Conservation (phyloP, 1,140 invertebrate genomes). For the Luehdorfia chinensis region DNA sequence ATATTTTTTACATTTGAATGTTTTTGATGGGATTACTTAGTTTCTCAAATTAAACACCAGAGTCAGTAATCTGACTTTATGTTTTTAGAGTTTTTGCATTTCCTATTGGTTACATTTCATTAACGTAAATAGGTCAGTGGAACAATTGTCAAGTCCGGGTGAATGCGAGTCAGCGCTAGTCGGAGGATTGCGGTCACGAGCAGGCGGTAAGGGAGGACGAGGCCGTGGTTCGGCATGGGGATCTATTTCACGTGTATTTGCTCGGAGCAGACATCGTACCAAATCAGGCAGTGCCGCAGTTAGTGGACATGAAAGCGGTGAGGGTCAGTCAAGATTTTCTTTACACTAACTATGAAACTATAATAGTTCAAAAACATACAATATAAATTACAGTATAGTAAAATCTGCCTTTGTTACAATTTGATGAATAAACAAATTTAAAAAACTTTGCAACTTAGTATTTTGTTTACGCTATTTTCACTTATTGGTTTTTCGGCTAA, state of each 20-base stretch:
- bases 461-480: too few relatives aligned
- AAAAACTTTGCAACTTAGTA: too few relatives aligned
- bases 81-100: too few relatives aligned
- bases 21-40: too few relatives aligned
- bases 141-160: constrained; percentile 82
- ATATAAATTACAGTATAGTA: neutral
- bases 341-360: too few relatives aligned
- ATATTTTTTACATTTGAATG: too few relatives aligned
- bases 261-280: constrained; percentile 88
- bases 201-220: constrained; percentile 67
- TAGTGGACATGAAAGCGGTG: constrained; percentile 69
- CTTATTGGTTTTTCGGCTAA: too few relatives aligned
- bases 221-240: constrained; percentile 85
- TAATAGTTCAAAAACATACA: neutral
- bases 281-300: constrained; percentile 73
- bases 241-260: constrained; percentile 91
- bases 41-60: too few relatives aligned
- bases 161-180: constrained; percentile 76
- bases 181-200: constrained; percentile 50
- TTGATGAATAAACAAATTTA: too few relatives aligned
- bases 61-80: too few relatives aligned
- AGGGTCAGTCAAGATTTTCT: constrained; percentile 10
- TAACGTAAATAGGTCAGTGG: constrained; percentile 83
- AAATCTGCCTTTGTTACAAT: neutral
- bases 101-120: too few relatives aligned